Base-by-base conservation (phyloP, 2,113 vertebrate genomes). In the Pseudopodoces humilis region DNA sequence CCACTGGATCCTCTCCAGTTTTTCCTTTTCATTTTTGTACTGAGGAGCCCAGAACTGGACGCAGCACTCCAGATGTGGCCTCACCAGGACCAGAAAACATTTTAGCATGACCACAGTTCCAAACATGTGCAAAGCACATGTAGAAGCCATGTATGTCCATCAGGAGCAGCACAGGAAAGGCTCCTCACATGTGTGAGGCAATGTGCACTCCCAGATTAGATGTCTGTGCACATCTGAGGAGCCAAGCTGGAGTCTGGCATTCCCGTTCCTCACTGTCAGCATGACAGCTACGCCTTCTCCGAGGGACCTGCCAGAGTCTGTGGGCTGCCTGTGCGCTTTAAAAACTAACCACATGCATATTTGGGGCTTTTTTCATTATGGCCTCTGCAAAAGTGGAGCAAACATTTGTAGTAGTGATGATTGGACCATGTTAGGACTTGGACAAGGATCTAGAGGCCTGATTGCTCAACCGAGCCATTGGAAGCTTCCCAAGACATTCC, bases 401-500 rank as follows among this genome's bases (percentile, higher is more conserved):
- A 93, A 83, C 85, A 72, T 59, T 94, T 59, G 28, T 83, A 71
- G 13, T 47, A 71, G 82, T 8, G 71, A 93, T 77, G 85, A 94
- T 2, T 83, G 70, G 90, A 77, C 84, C 90, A 72, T 63, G 91
- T 87, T 86, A 89, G 41, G 91, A 76, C 67, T 97, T 96, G 93
- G 96, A 91, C 65, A 49, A 85, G 58, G 77, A 95, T 80, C 90
- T 72, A 90, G 94, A 85, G 41, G 58, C 15, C 35, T 74, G 85
- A 85, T 95, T 94, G 75, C 94, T 95, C 85, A 96, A 95, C 35
- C 4, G 1, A 93, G 82, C 39, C 63, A 28, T 16, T 96, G 96
- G 94, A 96, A 92, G 68, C 68, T n/a, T 93, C 82, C 94, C 92
- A 97, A 94, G 90, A 83, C 88, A 87, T 95, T 95, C 91, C 70